Conservation (phyloP, 2,888 invertebrate species). For the Acanthosepion pharaonis region DNA sequence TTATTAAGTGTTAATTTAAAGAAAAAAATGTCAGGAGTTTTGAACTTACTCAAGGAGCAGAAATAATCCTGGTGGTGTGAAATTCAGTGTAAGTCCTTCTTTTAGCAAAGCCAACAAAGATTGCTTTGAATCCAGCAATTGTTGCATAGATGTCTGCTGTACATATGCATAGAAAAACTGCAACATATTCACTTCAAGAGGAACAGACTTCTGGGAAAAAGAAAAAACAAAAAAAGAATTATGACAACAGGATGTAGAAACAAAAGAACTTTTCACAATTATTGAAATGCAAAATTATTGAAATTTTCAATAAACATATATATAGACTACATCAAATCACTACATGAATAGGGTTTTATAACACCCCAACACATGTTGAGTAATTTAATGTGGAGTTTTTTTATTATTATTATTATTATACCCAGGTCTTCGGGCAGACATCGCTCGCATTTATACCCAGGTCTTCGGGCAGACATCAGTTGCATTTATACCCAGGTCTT, state of each 20-base stretch:
- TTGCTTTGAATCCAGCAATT: slow-evolving; percentile 85
- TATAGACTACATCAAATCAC: no score
- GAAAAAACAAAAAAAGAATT: not conserved
- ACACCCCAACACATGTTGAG: no score
- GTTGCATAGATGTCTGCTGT: slow-evolving; percentile 80
- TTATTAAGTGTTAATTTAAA: not conserved
- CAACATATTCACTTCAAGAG: slow-evolving; percentile 85
- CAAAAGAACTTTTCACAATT: not conserved
- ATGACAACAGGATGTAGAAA: no score
- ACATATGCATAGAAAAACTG: slow-evolving; percentile 85
- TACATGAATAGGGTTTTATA: no score
- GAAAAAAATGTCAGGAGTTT: not conserved
- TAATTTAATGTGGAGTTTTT: no score
- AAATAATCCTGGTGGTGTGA: slow-evolving; percentile 86
- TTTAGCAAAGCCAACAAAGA: slow-evolving; percentile 84
- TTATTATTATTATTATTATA: no score
- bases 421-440: no score
- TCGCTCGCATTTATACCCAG: no score
- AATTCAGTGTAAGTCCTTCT: slow-evolving; percentile 81
- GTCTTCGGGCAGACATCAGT: no score
- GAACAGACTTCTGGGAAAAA: slow-evolving; percentile 73
- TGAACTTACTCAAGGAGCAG: slow-evolving; percentile 80
- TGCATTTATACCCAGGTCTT: no score
- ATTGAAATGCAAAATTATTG: not conserved
- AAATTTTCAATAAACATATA: not conserved